Evolutionary conservation across 2,888 invertebrate genomes (phyloP).

Genomic region (Ectropis crepuscularia): DNA sequence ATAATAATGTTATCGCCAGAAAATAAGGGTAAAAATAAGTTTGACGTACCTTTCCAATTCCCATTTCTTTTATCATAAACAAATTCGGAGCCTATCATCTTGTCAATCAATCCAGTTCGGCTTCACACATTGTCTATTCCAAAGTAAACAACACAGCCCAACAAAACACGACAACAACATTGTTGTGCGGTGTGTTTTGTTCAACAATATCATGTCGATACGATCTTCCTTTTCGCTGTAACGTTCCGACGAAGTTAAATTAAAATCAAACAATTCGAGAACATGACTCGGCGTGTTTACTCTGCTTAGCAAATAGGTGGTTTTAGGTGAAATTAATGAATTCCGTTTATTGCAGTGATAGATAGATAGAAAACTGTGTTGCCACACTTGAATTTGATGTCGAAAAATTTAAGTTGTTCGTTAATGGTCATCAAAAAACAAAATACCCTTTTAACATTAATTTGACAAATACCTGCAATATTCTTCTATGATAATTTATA

Average conservation of each 20-base stretch:
- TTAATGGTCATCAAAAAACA: too few species aligned
- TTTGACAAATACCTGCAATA: too few species aligned
- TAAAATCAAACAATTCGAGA: constrained; percentile 27
- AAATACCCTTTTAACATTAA: too few species aligned
- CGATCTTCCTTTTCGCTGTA: constrained; percentile 19
- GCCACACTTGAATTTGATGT: too few species aligned
- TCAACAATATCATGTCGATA: constrained; percentile 17
- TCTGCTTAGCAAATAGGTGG: constrained; percentile 7
- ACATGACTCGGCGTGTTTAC: constrained; percentile 13
- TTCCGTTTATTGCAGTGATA: neutral
- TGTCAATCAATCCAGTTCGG: neutral
- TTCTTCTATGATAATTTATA: too few species aligned
- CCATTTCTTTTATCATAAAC: neutral
- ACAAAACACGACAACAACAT: constrained; percentile 9
- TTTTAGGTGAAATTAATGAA: constrained; percentile 4
- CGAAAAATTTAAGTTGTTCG: too few species aligned
- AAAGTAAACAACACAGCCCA: neutral
- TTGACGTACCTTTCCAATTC: too few species aligned
- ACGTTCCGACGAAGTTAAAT: constrained; percentile 24
- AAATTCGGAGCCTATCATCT: neutral
- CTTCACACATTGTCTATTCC: neutral
- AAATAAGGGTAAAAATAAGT: too few species aligned
- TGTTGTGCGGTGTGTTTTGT: neutral
- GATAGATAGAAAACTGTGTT: neutral
- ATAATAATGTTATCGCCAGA: too few species aligned